Conservation (phyloP, 2,797 vertebrate genomes). For the Nothura maculosa region DNA sequence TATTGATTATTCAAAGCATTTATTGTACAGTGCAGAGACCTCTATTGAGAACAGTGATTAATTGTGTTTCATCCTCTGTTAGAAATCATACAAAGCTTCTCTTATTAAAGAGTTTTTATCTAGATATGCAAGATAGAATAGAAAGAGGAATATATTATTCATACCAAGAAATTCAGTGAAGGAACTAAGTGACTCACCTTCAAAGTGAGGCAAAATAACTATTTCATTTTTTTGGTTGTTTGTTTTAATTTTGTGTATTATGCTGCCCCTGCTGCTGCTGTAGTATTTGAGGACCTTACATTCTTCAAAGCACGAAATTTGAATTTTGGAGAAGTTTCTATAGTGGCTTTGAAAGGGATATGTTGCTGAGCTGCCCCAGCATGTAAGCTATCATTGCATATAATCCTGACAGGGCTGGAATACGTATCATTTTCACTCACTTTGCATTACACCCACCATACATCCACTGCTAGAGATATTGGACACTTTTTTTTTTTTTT, state of each 20-base stretch:
- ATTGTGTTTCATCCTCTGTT: not conserved
- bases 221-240: not conserved
- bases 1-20: not conserved
- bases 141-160: not conserved
- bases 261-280: not conserved
- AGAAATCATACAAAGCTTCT: not conserved
- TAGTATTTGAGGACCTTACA: not conserved
- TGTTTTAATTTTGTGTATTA: not conserved
- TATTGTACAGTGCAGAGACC: accelerated
- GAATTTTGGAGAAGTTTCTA: not conserved
- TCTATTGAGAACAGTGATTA: not conserved
- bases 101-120: not conserved
- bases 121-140: accelerated
- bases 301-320: not conserved
- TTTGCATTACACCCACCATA: not conserved
- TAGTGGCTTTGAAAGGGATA: not conserved
- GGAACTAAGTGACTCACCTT: not conserved
- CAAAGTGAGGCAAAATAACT: not conserved
- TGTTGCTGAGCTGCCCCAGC: not conserved
- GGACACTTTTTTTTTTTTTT: not conserved
- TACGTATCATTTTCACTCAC: slow-evolving; percentile 4
- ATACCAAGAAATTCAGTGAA: not conserved
- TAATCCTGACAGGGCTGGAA: not conserved
- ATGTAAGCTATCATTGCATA: not conserved
- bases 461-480: too few relatives aligned